Percentiles rank a stretch among this genome's conserved stretches.
Conservation (phyloP, 2,888 invertebrate genomes). For the Mythimna ferrago region DNA sequence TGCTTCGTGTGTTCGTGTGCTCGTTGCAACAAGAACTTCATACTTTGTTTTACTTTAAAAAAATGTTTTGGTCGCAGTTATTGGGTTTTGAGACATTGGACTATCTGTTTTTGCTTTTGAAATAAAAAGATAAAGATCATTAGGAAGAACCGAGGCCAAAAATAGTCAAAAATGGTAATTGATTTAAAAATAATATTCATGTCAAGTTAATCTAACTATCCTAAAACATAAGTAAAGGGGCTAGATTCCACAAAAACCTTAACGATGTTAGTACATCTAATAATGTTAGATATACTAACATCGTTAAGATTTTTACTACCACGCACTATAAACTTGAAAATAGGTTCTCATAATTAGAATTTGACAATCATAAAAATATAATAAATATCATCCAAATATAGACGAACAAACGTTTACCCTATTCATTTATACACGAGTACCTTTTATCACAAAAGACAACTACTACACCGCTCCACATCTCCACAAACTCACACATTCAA, state of each 20-base stretch:
- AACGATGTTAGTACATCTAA: no score
- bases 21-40: background rate
- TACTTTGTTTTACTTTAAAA: constrained; percentile 20
- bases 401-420: constrained; percentile 3
- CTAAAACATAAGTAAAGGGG: background rate
- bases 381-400: background rate
- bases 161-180: background rate
- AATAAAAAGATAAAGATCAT: background rate
- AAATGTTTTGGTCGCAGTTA: background rate
- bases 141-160: background rate
- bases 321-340: background rate
- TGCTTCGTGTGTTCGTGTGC: constrained; percentile 17
- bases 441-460: constrained; percentile 14
- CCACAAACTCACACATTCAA: constrained; percentile 38
- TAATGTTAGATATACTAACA: no score
- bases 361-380: constrained; percentile 5
- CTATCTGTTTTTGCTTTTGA: background rate
- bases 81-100: background rate
- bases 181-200: background rate
- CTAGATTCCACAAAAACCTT: background rate
- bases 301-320: no score
- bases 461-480: constrained; percentile 6
- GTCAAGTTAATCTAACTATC: background rate
- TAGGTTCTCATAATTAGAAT: background rate
- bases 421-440: constrained; percentile 9